Evolutionary conservation across 1,140 invertebrate genomes (phyloP), one percentile per base, ranked within the genome.

Genomic region (Papilio polyxenes): DNA sequence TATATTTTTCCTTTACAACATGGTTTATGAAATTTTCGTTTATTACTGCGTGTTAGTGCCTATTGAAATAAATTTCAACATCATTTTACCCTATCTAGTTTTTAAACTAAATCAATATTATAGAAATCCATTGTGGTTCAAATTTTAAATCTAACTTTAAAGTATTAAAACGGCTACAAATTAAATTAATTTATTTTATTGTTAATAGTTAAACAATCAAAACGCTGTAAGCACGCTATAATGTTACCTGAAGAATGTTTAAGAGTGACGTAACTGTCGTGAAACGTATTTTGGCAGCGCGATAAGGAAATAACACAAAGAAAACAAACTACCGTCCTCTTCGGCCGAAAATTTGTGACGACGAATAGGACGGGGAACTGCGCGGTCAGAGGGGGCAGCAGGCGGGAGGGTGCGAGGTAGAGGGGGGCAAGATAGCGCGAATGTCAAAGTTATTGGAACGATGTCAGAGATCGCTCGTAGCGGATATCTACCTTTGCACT

Each of bases 231-330:
- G 44, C 87, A 79, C 49, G 31, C 81, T 89, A 90, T 82, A 92
- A 86, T 89, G 92, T 90, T 88, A 92, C 90, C 90, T 93, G 91
- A 91, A 91, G 85, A 90, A 90, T 89, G 87, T 91, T 92, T 89
- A 72, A 87, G 86, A 87, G 86, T 93, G 91, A 93, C 88, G 89
- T 92, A 92, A 93, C 87, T 87, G 90, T 91, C 90, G 92, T 92
- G 92, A 91, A 92, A 91, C 89, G 90, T 93, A 92, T 94, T 93
- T 94, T 94, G 92, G 93, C 91, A 94, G 85, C 86, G 87, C 91
- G 92, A 94, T 93, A 94, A 94, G 92, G 92, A 94, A 94, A 94
- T 93, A 90, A 93, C 90, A 92, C 90, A 92, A 92, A 92, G 91
- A 93, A 93, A 94, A 94, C 89, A 94, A 93, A 93, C 90, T 92